Conservation (phyloP, 2,888 invertebrate genomes). For the Campoplex capitator region DNA sequence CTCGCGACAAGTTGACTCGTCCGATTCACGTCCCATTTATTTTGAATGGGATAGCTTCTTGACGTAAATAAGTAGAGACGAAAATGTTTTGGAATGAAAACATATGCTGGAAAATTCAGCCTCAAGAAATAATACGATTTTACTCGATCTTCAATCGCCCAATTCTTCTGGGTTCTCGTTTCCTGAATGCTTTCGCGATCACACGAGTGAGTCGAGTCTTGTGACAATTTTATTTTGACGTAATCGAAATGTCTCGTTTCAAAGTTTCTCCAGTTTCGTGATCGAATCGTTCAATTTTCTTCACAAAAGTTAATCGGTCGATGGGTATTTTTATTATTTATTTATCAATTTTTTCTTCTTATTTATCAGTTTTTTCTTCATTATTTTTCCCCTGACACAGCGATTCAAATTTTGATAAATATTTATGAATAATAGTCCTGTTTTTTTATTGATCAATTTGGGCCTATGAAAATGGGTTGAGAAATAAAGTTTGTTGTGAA, state of each 20-base stretch:
- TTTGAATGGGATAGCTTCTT: slow-evolving; percentile 3
- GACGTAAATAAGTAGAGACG: neutral
- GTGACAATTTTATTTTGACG: neutral
- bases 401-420: neutral
- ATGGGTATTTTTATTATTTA: neutral
- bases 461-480: neutral
- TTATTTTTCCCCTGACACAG: too few relatives aligned
- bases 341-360: neutral
- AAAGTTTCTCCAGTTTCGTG: neutral
- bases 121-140: neutral
- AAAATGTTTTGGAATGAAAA: neutral
- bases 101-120: neutral
- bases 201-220: too few relatives aligned
- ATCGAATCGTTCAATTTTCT: neutral
- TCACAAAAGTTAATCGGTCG: neutral
- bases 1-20: slow-evolving; percentile 1
- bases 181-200: too few relatives aligned
- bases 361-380: neutral
- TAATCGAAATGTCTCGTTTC: neutral
- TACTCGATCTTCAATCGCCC: neutral
- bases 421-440: neutral
- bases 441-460: neutral
- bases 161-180: neutral
- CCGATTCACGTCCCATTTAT: slow-evolving; percentile 27
- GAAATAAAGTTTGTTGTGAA: slow-evolving; percentile 1